A percentile compares a stretch with the other conserved stretches of the same genome.
Evolutionary conservation across 2,113 vertebrate species (phyloP).

Genomic region (Columbina picui): DNA sequence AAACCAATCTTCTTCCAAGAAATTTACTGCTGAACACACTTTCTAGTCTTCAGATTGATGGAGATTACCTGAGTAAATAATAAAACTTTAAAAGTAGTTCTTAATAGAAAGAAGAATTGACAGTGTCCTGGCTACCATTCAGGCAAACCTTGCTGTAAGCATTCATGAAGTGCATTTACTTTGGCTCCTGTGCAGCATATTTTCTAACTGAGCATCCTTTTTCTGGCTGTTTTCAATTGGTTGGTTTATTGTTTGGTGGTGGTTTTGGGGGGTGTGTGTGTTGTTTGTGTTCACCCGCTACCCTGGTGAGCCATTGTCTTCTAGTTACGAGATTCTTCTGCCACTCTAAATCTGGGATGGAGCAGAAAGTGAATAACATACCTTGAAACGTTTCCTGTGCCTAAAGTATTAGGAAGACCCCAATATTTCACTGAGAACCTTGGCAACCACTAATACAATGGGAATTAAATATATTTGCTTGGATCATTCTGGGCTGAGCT

Average conservation of each 20-base stretch:
- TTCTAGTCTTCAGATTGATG: background rate
- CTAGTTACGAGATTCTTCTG: accelerated
- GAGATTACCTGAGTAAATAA: background rate
- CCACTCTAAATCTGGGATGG: background rate
- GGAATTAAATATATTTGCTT: background rate
- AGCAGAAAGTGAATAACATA: background rate
- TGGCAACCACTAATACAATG: background rate
- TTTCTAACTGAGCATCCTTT: background rate
- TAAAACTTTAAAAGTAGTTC: background rate
- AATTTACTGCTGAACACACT: background rate
- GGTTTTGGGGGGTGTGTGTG: no score
- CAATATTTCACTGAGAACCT: background rate
- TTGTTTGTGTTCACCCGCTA: no score
- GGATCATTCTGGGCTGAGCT: background rate
- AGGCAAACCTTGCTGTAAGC: background rate
- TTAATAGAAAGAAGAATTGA: background rate
- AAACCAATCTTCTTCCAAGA: background rate
- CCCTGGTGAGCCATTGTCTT: background rate
- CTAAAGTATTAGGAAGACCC: background rate
- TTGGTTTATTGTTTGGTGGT: no score
- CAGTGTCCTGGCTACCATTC: background rate
- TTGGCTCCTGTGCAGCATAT: background rate
- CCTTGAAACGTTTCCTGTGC: background rate
- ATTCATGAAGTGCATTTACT: background rate
- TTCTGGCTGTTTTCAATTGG: background rate